phyloP scores from a whole-genome alignment of 2,113 vertebrate genomes.

The Gavialis gangeticus region DNA sequence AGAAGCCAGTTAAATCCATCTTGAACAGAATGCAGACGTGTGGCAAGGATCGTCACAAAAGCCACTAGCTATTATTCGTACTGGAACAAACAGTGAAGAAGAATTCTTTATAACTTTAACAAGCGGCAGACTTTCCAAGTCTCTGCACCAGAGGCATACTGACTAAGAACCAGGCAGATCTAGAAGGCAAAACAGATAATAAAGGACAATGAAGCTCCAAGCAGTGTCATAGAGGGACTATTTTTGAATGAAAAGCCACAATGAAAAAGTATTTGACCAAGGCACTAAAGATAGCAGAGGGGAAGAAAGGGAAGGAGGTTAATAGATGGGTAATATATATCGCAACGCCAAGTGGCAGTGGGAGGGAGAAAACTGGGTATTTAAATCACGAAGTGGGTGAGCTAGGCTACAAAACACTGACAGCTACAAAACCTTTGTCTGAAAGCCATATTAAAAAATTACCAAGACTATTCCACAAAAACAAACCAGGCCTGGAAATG shows the following conservation, averaged over 20 bases:
- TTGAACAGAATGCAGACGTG: not conserved
- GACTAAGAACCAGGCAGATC: not conserved
- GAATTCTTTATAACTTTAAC: not conserved
- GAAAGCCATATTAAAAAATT: not conserved
- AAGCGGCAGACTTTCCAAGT: not conserved
- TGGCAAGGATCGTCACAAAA: not conserved
- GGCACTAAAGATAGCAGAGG: not conserved
- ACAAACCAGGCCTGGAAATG: not conserved
- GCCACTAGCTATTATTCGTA: fast-evolving
- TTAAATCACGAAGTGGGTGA: not conserved
- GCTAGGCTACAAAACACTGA: not conserved
- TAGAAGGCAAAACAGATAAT: not conserved
- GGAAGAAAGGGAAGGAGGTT: not conserved
- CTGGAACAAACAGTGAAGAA: not conserved
- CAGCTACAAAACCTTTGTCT: not conserved
- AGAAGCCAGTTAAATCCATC: not conserved
- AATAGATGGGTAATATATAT: not conserved
- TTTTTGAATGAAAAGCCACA: not conserved
- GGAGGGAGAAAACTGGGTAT: not conserved
- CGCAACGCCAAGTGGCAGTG: not conserved
- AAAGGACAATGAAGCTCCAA: not conserved
- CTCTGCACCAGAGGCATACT: fast-evolving
- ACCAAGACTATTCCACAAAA: not conserved
- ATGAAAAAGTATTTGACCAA: not conserved
- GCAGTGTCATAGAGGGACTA: not conserved